Evolutionary conservation across 2,888 invertebrate species (phyloP).

Genomic region (Pyrrhosoma nymphula): DNA sequence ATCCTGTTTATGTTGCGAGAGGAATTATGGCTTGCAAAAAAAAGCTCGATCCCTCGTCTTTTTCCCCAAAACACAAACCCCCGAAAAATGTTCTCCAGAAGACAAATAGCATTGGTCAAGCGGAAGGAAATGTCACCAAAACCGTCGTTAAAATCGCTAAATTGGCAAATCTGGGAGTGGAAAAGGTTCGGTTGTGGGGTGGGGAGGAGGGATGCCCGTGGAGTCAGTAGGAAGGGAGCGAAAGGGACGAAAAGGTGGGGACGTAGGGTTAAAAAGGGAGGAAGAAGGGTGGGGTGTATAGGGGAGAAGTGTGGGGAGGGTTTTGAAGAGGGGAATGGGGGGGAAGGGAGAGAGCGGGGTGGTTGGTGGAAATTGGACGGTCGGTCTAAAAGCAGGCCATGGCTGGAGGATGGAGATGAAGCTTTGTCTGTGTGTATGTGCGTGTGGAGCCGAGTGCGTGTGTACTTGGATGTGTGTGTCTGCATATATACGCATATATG

Average conservation of each 20-base stretch:
- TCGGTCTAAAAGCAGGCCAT: neutral
- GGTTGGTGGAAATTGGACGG: conserved; percentile 5
- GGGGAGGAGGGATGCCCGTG: neutral
- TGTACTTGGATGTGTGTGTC: neutral
- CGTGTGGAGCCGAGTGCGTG: too few species aligned
- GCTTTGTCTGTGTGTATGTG: neutral
- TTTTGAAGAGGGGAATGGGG: neutral
- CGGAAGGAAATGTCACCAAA: conserved; percentile 32
- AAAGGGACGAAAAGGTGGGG: neutral
- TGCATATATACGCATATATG: neutral
- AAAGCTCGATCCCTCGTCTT: neutral
- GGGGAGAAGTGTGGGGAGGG: neutral
- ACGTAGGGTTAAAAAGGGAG: neutral
- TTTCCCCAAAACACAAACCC: neutral
- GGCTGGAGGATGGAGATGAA: neutral
- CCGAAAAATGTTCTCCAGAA: neutral
- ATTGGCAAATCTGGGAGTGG: conserved; percentile 36
- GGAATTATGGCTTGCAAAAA: neutral
- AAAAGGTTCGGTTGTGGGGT: neutral
- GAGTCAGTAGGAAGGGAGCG: neutral
- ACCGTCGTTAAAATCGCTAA: conserved; percentile 32
- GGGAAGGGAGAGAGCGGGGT: neutral
- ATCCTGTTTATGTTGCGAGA: neutral
- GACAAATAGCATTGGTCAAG: conserved; percentile 36
- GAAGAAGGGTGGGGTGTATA: neutral